A percentile compares a stretch with the other conserved stretches of the same genome.
Evolutionary conservation across 2,888 invertebrate genomes (phyloP).

Genomic region (Lasioglossum oenotherae): DNA sequence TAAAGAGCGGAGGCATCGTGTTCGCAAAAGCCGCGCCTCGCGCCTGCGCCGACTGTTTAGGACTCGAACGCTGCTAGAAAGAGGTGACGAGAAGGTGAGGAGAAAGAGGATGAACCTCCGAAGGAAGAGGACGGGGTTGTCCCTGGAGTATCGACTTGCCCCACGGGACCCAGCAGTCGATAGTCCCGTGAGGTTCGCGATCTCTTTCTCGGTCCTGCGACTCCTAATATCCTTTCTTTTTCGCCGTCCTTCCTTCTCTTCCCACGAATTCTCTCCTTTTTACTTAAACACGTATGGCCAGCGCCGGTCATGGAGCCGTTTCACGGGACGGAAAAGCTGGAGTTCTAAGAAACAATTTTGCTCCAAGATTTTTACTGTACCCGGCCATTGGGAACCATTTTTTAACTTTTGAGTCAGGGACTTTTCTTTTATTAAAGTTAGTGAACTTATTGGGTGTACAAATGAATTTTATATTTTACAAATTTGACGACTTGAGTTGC

Average conservation of each 20-base stretch:
- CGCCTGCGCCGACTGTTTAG: slow-evolving; percentile 82
- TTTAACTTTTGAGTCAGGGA: background rate
- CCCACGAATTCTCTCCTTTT: slow-evolving; percentile 55
- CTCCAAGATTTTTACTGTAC: slow-evolving; percentile 10
- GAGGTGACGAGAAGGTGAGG: slow-evolving; percentile 75
- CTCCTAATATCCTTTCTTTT: slow-evolving; percentile 65
- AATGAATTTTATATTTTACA: background rate
- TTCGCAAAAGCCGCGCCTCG: slow-evolving; percentile 58
- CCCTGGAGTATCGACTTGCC: slow-evolving; percentile 84
- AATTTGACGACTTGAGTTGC: background rate
- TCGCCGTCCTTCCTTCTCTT: slow-evolving; percentile 42
- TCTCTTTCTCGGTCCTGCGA: slow-evolving; percentile 75
- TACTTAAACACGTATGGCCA: slow-evolving; percentile 38
- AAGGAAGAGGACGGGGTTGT: slow-evolving; percentile 73
- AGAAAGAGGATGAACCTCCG: slow-evolving; percentile 64
- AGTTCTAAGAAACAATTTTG: slow-evolving; percentile 26
- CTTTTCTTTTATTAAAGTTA: background rate
- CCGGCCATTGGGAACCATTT: background rate
- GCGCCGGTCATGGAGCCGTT: slow-evolving; percentile 53
- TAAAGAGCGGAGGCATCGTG: slow-evolving; percentile 54
- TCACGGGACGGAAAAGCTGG: slow-evolving; percentile 34
- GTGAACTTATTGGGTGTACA: too few species aligned
- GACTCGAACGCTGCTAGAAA: slow-evolving; percentile 77
- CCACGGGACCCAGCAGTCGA: slow-evolving; percentile 84
- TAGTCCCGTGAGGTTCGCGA: slow-evolving; percentile 83